A percentile compares a stretch with the other conserved stretches of the same genome.
These are phyloP conservation scores for Lasioglossum leucozonium DNA, from an alignment of 2,888 invertebrate species.

Conservation along the genomic window DNA sequence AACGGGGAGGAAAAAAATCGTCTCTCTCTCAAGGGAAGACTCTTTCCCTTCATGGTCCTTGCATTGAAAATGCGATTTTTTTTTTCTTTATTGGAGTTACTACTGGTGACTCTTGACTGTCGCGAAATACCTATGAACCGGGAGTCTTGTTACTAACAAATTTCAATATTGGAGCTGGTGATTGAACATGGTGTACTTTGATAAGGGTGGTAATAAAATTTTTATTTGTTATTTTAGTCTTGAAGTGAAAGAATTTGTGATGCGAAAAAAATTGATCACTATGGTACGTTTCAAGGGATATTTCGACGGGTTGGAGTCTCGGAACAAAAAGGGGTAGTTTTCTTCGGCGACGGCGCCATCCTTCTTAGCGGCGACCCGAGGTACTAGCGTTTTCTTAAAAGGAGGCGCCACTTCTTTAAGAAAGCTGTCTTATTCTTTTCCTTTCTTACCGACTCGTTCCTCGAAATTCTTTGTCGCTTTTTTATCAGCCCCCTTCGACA, in stretches of 20 bases:
- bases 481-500: slow-evolving; percentile 9
- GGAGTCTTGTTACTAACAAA: background rate
- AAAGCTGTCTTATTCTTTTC: slow-evolving; percentile 80
- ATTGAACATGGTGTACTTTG: background rate
- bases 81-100: background rate
- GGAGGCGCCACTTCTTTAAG: slow-evolving; percentile 83
- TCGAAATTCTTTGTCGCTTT: slow-evolving; percentile 18
- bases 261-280: background rate
- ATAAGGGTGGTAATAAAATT: no score
- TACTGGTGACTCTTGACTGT: background rate
- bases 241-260: background rate
- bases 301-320: background rate
- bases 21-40: slow-evolving; percentile 12
- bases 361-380: slow-evolving; percentile 66
- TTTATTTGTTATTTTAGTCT: background rate
- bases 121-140: background rate
- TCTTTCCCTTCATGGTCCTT: background rate
- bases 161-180: background rate
- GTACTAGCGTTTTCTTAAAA: slow-evolving; percentile 77
- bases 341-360: slow-evolving; percentile 73
- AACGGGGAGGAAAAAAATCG: slow-evolving; percentile 35
- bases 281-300: no score
- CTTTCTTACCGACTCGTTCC: slow-evolving; percentile 82
- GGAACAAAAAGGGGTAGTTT: slow-evolving; percentile 30
- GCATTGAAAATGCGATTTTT: slow-evolving; percentile 26